Base-by-base conservation (phyloP, 2,113 vertebrate genomes). In the Rissa tridactyla region DNA sequence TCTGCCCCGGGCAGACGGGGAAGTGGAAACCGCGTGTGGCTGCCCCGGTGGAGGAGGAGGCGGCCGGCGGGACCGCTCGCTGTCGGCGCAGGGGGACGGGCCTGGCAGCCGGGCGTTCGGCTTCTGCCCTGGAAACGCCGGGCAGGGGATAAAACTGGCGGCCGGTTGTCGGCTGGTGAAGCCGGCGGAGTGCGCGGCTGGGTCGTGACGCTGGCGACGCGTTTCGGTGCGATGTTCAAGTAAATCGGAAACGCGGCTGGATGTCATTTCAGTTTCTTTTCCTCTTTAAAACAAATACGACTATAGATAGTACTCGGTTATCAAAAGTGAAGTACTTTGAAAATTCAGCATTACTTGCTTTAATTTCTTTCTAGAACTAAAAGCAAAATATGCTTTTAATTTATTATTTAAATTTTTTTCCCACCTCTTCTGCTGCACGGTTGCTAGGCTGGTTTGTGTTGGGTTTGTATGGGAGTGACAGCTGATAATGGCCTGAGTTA, bases 221-320 rank as follows among this genome's bases (percentile, higher is more conserved):
- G 29, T 54, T 9, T 42, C 15, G 46, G 8, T 49, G 91, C 52
- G 32, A 1, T 27, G 38, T 16, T 13, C 32, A 29, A 60, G 38
- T 23, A 2, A 30, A 44, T 6, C 3, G 4, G 34, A 64, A 65
- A 18, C 1, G 36, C 21, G 27, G 11, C 38, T 22, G 49, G 9
- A 0, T 38, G 54, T 52, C 13, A 0, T 4, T 62, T 49, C 20
- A 0, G 23, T 5, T 18, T 73, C 7, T 62, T 36, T 66, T 27
- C 15, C 21, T 25, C 14, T 40, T 16, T 18, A 30, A 76, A 68
- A 4, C 34, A 25, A 9, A 8, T 6, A 1, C 0, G 19, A 13
- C 4, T 20, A 1, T 10, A 27, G 30, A 19, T 10, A 4, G 44
- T 10, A 7, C 2, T 79, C 2, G 40, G 1, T 25, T 54, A 2